Conservation (phyloP, 2,888 invertebrate species). For the Epicampocera succincta region DNA sequence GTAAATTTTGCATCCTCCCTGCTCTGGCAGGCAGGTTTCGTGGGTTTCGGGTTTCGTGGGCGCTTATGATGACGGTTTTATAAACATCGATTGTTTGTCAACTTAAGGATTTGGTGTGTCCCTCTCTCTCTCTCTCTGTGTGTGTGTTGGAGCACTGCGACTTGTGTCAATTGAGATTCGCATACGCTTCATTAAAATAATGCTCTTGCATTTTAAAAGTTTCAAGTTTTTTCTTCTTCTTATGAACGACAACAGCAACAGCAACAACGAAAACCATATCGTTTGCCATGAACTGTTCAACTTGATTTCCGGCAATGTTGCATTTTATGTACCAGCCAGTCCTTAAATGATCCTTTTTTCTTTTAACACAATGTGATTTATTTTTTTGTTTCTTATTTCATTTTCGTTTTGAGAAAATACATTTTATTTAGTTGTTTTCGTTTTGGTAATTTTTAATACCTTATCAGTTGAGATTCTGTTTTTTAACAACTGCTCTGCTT, state of each 20-base stretch:
- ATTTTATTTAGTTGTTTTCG: constrained; percentile 52
- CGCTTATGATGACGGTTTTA: background rate
- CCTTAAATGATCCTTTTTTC: constrained; percentile 36
- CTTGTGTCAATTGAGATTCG: constrained; percentile 75
- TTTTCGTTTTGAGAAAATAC: background rate
- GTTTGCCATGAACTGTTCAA: constrained; percentile 39
- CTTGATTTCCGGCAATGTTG: constrained; percentile 57
- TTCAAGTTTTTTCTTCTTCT: constrained; percentile 56
- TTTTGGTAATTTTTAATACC: constrained; percentile 76
- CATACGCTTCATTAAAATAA: constrained; percentile 80
- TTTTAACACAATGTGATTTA: background rate
- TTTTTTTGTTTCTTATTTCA: constrained; percentile 11
- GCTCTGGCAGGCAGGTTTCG: background rate
- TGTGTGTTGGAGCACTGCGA: constrained; percentile 48
- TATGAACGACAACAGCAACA: constrained; percentile 60
- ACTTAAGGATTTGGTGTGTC: constrained; percentile 11
- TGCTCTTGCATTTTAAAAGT: constrained; percentile 72
- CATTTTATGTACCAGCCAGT: constrained; percentile 48
- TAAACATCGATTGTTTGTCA: constrained; percentile 45
- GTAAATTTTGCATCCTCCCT: constrained; percentile 6
- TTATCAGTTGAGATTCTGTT: constrained; percentile 73
- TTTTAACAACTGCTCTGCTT: constrained; percentile 50
- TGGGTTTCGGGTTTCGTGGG: background rate
- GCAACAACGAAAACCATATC: constrained; percentile 30
- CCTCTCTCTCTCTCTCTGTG: background rate